Conservation (phyloP, 2,888 invertebrate genomes). For the Linnaemya tessellans region DNA sequence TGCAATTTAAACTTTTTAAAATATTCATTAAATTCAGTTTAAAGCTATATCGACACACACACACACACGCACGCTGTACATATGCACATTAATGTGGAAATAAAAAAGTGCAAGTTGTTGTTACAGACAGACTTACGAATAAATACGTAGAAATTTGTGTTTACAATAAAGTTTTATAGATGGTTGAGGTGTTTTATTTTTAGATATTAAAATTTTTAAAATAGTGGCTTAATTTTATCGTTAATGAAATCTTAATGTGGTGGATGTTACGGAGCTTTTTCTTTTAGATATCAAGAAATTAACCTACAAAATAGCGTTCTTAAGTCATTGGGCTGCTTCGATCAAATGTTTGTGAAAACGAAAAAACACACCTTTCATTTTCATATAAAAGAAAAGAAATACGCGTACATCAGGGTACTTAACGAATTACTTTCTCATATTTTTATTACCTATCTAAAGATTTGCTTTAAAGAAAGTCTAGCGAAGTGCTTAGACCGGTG, state of each 20-base stretch:
- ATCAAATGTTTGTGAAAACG: background rate
- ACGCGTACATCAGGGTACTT: constrained; percentile 16
- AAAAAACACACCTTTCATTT: background rate
- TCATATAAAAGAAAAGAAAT: background rate
- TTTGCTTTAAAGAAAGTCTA: constrained; percentile 15
- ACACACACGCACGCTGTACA: background rate
- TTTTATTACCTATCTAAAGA: constrained; percentile 17
- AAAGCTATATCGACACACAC: constrained; percentile 2
- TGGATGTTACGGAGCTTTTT: background rate
- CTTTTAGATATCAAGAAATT: background rate
- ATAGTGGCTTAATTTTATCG: constrained; percentile 13
- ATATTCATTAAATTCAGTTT: constrained; percentile 24
- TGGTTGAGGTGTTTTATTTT: constrained; percentile 13
- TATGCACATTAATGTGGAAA: background rate
- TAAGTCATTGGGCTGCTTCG: background rate
- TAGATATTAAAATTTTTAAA: constrained; percentile 27
- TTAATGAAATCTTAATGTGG: constrained; percentile 21
- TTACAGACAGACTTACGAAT: no score
- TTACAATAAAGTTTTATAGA: background rate
- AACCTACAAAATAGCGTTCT: constrained; percentile 24
- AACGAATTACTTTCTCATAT: constrained; percentile 25
- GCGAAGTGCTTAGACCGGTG: background rate
- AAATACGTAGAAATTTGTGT: constrained; percentile 8
- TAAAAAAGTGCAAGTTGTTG: constrained; percentile 31
- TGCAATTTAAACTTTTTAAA: constrained; percentile 53